Evolutionary conservation across 2,113 vertebrate genomes (phyloP).

Genomic region (Ageneiosus marmoratus): DNA sequence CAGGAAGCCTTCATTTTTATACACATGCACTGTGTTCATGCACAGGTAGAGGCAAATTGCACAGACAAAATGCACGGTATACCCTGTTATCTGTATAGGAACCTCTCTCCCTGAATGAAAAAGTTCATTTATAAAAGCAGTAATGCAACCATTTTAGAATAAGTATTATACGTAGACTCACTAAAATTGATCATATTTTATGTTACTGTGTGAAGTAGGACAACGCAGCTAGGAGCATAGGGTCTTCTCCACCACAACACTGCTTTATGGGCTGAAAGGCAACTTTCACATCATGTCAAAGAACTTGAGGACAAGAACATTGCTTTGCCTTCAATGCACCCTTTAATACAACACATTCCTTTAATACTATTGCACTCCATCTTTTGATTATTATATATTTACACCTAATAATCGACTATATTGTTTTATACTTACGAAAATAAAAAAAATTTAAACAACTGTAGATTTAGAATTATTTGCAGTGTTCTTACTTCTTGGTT

Average conservation of each 20-base stretch:
- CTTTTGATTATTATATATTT: not conserved
- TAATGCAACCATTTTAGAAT: not conserved
- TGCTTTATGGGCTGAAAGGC: not conserved
- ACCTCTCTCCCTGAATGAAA: constrained; percentile 31
- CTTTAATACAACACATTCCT: not conserved
- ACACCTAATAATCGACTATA: not conserved
- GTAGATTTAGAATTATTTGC: not conserved
- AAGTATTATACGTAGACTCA: not conserved
- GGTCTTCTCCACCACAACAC: not conserved
- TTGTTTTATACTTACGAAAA: not conserved
- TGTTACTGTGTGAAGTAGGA: not conserved
- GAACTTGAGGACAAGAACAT: not conserved
- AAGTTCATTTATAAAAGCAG: constrained; percentile 26
- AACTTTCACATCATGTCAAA: not conserved
- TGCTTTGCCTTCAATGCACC: not conserved
- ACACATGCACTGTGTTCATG: constrained; percentile 16
- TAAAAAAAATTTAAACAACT: no score
- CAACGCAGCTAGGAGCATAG: not conserved
- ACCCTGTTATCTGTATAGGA: constrained; percentile 26
- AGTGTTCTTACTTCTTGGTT: not conserved
- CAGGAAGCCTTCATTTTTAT: constrained; percentile 28
- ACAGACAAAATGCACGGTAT: not conserved
- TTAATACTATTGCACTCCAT: not conserved
- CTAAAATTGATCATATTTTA: not conserved
- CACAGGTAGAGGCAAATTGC: constrained; percentile 35